Evolutionary conservation across 2,888 invertebrate genomes (phyloP), one percentile per base, ranked within the genome.

Genomic region (Chloromyia formosa): DNA sequence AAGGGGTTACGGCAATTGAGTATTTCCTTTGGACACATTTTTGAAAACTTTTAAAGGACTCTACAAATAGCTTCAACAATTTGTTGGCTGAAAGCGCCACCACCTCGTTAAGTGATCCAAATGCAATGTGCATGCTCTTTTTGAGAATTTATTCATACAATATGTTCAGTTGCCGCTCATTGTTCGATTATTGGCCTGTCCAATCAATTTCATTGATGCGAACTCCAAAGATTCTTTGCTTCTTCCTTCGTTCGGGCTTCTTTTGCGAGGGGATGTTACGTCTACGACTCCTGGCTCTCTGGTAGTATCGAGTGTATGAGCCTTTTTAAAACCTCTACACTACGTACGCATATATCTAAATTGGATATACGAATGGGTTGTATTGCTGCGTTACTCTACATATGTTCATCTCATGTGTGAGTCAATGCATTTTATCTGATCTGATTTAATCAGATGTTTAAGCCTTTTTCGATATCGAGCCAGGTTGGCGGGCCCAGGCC

Each of bases 321-420:
- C n/a, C n/a, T n/a, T n/a, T n/a, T n/a, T n/a, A n/a, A n/a, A n/a
- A n/a, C n/a, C n/a, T n/a, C n/a, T n/a, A 66, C 20, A 58, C 62
- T 49, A 20, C 45, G 66, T 14, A 66, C 66, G 27, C 27, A 35
- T 66, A 49, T 49, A 66, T 66, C 66, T 66, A 66, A 35, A 66
- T 14, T 35, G 66, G 49, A 12, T 35, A 35, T 35, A 49, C 66
- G 66, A 22, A 45, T 49, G 62, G 20, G 66, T 18, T 56, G 71
- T 71, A 71, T 71, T 58, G 42, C 54, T 75, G 75, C 73, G 75
- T 75, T 75, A 74, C 73, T 75, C 69, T 73, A 75, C 75, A 75
- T 73, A 75, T 75, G 75, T 75, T 75, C 68, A 61, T 73, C 66
- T 75, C 68, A 61, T 74, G 75, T 75, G 73, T 75, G 75, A 73